Evolutionary conservation across 2,113 vertebrate genomes (phyloP), one percentile per base, ranked within the genome.

Genomic region (Hepsetus odoe): DNA sequence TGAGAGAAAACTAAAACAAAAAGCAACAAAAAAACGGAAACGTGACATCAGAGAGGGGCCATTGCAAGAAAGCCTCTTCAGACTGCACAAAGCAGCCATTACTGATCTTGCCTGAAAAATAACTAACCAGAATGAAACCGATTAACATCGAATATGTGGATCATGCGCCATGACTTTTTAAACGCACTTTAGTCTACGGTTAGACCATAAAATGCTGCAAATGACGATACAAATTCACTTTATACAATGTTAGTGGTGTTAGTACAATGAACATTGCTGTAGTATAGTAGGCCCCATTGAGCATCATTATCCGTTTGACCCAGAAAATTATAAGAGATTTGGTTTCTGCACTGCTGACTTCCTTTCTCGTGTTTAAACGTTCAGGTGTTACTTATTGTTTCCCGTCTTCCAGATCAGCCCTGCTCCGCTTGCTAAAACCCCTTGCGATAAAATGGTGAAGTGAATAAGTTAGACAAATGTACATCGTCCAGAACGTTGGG

Each of bases 21-120:
- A 13, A 20, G 4, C 10, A 30, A n/a, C 38, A 22, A 18, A 59
- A 55, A 20, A 7, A 20, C 1, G 8, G 1, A 10, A 4, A 26
- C 49, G 42, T 61, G 56, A 71, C 42, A 62, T 62, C 66, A 78
- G 55, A 26, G 61, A 77, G 38, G 49, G 20, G 8, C 35, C 56
- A 16, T 3, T 13, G 22, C 44, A 22, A 32, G 30, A 75, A 44
- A 10, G 38, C 40, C 55, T 73, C 8, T 18, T 49, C 46, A 18
- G 46, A 2, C 46, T 49, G 16, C 1, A 16, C 13, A 49, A 16
- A 49, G 16, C 13, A 49, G 26, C 11, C 38, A 58, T 28, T 35
- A 2, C 58, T 46, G 55, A 62, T 59, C 40, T 26, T 10, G 61
- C 13, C 32, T 28, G 32, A 65, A n/a, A n/a, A n/a, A n/a, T n/a